These are phyloP conservation scores for Typhlomys cinereus DNA, from an alignment of 2,113 vertebrate species.

Conservation along the genomic window DNA sequence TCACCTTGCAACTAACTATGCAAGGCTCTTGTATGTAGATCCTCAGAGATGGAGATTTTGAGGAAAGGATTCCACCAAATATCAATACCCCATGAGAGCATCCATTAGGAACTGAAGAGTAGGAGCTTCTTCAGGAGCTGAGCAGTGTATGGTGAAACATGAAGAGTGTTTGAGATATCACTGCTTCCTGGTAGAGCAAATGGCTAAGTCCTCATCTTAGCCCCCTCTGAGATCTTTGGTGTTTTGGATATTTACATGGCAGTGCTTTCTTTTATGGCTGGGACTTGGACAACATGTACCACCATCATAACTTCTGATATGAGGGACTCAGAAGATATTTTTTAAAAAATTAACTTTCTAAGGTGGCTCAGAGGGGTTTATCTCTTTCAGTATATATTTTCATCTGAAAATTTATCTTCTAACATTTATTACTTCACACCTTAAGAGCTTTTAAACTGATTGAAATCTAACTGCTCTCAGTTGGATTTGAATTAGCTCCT, in stretches of 20 bases:
- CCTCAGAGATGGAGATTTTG: background rate
- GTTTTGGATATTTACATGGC: no score
- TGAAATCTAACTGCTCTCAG: background rate
- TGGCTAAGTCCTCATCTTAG: background rate
- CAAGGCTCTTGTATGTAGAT: no score
- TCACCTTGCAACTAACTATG: no score
- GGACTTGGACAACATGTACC: background rate
- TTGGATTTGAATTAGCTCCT: no score
- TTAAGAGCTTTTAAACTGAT: background rate
- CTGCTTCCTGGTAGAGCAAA: background rate
- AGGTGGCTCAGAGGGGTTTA: background rate
- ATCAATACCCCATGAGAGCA: background rate
- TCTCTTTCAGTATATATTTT: background rate
- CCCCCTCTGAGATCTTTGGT: background rate
- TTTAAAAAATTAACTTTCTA: accelerated
- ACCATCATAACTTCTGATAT: background rate
- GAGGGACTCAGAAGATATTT: background rate
- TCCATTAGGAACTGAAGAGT: background rate
- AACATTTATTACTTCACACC: background rate
- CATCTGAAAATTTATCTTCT: background rate
- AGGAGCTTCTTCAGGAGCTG: background rate
- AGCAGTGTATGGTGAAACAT: background rate
- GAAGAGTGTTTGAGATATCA: background rate
- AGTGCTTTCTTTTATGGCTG: background rate
- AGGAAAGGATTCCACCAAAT: no score